These are phyloP conservation scores for Hystrix brachyura DNA, from an alignment of 2,113 vertebrate genomes.

Conservation along the genomic window DNA sequence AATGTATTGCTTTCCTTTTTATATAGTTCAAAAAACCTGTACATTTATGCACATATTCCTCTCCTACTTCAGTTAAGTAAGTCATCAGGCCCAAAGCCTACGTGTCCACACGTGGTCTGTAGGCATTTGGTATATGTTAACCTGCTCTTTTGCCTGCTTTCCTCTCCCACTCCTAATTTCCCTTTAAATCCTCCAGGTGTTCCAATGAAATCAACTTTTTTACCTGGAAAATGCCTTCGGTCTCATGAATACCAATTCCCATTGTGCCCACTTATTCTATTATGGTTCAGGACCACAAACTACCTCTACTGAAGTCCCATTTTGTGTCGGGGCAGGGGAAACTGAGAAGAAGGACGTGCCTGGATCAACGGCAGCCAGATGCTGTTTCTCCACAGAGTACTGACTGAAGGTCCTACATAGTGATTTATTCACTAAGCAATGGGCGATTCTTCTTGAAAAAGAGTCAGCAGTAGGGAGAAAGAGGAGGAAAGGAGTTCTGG, in stretches of 20 bases:
- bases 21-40: neutral
- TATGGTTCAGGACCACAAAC: neutral
- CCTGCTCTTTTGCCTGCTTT: neutral
- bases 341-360: neutral
- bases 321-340: neutral
- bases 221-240: neutral
- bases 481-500: neutral
- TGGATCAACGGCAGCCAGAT: neutral
- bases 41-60: neutral
- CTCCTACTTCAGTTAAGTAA: neutral
- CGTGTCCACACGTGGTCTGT: neutral
- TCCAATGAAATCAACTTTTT: slow-evolving; percentile 26
- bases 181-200: neutral
- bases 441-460: neutral
- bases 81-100: neutral
- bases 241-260: neutral
- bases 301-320: neutral
- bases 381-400: neutral
- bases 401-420: neutral
- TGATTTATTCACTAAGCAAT: neutral
- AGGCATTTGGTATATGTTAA: neutral
- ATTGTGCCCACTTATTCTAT: neutral
- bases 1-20: neutral
- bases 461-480: neutral
- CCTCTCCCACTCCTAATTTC: neutral